Percentiles rank a stretch among this genome's conserved stretches.
phyloP scores from a whole-genome alignment of 1,140 invertebrate genomes.

The Bombus pyrosoma region DNA sequence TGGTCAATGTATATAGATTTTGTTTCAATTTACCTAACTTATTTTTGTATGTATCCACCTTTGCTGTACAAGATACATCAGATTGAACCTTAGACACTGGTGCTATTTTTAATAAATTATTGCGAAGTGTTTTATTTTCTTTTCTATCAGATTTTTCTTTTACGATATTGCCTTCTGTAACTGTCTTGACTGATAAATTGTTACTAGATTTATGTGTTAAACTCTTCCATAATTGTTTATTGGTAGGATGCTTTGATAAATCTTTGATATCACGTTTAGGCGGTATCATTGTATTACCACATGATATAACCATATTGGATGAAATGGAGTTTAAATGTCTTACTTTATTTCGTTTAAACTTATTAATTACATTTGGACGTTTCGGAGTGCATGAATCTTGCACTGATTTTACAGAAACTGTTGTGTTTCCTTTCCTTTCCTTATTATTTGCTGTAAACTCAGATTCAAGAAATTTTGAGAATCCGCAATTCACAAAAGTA shows the following conservation, averaged over 20 bases:
- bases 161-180: not conserved
- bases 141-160: conserved; percentile 3
- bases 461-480: conserved; percentile 43
- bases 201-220: not conserved
- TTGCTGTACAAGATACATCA: not conserved
- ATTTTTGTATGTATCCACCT: conserved; percentile 3
- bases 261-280: conserved; percentile 4
- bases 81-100: not conserved
- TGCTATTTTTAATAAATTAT: not conserved
- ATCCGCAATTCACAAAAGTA: conserved; percentile 76
- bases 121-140: not conserved
- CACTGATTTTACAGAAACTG: not conserved
- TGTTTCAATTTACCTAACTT: conserved; percentile 40
- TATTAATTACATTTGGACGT: not conserved
- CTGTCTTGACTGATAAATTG: conserved; percentile 1
- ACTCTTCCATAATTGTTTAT: not conserved
- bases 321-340: not conserved
- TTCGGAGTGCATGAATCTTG: not conserved
- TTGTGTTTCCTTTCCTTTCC: not conserved
- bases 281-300: conserved; percentile 12
- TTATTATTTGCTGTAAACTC: conserved; percentile 8
- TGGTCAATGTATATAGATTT: conserved; percentile 48
- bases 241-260: not conserved
- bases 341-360: not conserved
- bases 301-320: not conserved